phyloP scores from a whole-genome alignment of 1,140 invertebrate genomes.

The Drosophila kikkawai region DNA sequence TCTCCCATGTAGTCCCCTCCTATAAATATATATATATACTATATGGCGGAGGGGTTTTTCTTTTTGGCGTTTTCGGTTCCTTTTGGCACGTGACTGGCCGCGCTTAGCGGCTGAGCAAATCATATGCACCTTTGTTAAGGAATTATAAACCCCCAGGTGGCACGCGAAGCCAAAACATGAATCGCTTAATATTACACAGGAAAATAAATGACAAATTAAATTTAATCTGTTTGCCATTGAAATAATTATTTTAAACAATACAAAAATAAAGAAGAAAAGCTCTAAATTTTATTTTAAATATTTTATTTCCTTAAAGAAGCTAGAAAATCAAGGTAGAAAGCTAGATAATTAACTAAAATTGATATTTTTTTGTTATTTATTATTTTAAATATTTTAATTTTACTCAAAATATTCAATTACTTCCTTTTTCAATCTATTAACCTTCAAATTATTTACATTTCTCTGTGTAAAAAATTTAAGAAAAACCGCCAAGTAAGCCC shows the following conservation, averaged over 20 bases:
- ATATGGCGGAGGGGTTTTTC: neutral
- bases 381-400: neutral
- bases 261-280: neutral
- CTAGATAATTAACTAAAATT: neutral
- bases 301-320: neutral
- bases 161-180: conserved; percentile 56
- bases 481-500: neutral
- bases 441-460: neutral
- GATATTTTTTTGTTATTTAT: neutral
- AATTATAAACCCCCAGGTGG: conserved; percentile 71
- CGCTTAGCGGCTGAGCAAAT: conserved; percentile 67
- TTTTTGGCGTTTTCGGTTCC: neutral
- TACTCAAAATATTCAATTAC: neutral
- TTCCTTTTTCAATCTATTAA: neutral
- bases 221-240: neutral
- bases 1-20: conserved; percentile 13
- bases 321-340: too few species aligned
- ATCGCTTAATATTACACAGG: conserved; percentile 2
- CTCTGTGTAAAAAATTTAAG: neutral
- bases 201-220: neutral
- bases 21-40: too few species aligned
- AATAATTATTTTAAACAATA: neutral
- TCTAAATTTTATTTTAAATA: neutral
- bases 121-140: conserved; percentile 83
- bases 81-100: conserved; percentile 70